Evolutionary conservation across 2,113 vertebrate genomes (phyloP).

Genomic region (Cathartes aura): DNA sequence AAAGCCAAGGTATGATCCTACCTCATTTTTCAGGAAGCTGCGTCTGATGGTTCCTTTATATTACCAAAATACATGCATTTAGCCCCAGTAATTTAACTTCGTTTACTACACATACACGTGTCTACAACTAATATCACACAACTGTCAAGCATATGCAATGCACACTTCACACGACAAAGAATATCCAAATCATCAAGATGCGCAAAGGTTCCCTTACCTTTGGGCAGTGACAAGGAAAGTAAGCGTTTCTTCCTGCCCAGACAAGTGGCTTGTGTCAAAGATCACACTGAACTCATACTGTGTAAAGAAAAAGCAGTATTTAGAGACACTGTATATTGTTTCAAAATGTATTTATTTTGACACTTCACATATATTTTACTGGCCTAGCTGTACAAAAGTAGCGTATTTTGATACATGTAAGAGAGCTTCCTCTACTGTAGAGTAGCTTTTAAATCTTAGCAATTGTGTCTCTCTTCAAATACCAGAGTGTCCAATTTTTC

Average conservation of each 20-base stretch:
- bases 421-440: not conserved
- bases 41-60: not conserved
- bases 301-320: not conserved
- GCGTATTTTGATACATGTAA: not conserved
- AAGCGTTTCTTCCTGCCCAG: conserved; percentile 88
- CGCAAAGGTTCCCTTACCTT: conserved; percentile 79
- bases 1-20: not conserved
- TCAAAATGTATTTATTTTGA: not conserved
- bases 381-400: not conserved
- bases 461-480: not conserved
- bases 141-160: not conserved
- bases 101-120: not conserved
- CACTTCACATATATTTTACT: not conserved
- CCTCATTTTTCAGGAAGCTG: not conserved
- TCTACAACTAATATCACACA: not conserved
- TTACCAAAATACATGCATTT: not conserved
- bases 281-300: conserved; percentile 95
- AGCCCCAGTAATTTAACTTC: not conserved
- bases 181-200: not conserved
- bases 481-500: not conserved
- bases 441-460: not conserved
- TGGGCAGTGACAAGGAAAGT: conserved; percentile 89
- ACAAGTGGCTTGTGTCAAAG: conserved; percentile 94
- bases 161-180: not conserved
- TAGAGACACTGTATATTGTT: not conserved